Evolutionary conservation across 2,888 invertebrate species (phyloP).

Genomic region (Alloplasta piceator): DNA sequence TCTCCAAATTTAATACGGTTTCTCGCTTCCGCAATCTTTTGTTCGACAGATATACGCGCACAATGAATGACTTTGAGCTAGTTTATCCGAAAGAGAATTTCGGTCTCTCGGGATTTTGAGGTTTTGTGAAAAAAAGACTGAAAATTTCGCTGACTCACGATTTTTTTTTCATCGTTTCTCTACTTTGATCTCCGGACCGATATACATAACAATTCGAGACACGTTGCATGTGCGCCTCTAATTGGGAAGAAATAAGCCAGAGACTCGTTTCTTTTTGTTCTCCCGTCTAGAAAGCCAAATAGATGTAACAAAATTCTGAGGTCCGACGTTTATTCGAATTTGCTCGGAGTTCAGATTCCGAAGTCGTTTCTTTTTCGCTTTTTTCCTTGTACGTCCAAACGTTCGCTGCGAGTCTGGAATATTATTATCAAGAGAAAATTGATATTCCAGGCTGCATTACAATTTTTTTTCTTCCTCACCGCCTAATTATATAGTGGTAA

Average conservation of each 20-base stretch:
- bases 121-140: background rate
- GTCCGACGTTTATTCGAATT: slow-evolving; percentile 32
- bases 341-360: slow-evolving; percentile 36
- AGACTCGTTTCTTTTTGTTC: slow-evolving; percentile 24
- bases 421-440: slow-evolving; percentile 49
- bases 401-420: background rate
- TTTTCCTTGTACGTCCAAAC: slow-evolving; percentile 5
- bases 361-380: slow-evolving; percentile 25
- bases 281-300: slow-evolving; percentile 32
- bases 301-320: slow-evolving; percentile 28
- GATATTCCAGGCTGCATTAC: slow-evolving; percentile 32
- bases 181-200: slow-evolving; percentile 28
- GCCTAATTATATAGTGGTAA: slow-evolving; percentile 57
- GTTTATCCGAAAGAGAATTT: background rate
- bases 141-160: slow-evolving; percentile 20
- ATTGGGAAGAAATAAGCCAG: slow-evolving; percentile 5
- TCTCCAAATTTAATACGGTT: background rate
- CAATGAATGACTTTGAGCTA: background rate
- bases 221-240: slow-evolving; percentile 39
- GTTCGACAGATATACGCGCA: background rate
- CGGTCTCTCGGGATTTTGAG: background rate
- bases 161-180: slow-evolving; percentile 13
- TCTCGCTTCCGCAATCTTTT: background rate
- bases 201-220: slow-evolving; percentile 9
- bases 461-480: slow-evolving; percentile 25